These are phyloP conservation scores for Margaritifera margaritifera DNA, from an alignment of 2,888 invertebrate genomes.

Conservation along the genomic window DNA sequence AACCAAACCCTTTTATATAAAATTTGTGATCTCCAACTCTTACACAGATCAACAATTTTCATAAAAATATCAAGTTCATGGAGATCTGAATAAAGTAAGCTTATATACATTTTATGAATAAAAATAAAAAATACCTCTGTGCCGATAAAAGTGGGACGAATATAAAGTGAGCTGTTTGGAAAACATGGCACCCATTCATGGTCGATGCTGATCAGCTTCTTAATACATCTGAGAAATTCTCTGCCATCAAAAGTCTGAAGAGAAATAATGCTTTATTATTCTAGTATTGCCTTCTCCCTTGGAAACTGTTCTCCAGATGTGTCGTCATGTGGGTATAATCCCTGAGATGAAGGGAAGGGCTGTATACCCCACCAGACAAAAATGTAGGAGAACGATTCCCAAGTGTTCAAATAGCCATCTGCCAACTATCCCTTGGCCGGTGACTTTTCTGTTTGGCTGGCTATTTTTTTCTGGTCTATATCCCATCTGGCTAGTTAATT, in stretches of 20 bases:
- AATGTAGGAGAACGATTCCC: no score
- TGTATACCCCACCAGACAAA: no score
- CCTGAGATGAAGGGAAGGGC: no score
- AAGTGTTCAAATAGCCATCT: no score
- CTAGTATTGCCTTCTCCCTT: not conserved
- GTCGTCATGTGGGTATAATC: no score
- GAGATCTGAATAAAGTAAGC: not conserved
- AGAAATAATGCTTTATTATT: conserved; percentile 7
- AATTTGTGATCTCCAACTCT: not conserved
- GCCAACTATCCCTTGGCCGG: no score
- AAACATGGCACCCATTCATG: conserved; percentile 98
- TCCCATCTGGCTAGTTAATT: no score
- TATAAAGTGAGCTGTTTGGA: conserved; percentile 83
- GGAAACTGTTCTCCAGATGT: no score
- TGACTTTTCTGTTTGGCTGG: no score
- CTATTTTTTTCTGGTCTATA: no score
- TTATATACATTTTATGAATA: not conserved
- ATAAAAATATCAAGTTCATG: not conserved
- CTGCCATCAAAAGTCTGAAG: conserved; percentile 84
- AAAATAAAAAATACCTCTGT: conserved; percentile 85
- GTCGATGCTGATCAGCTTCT: conserved; percentile 90
- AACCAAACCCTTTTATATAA: no score
- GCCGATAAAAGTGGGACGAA: conserved; percentile 96
- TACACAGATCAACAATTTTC: not conserved
- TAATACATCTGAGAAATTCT: conserved; percentile 89